Evolutionary conservation across 2,797 vertebrate species (phyloP).

Genomic region (Characodon lateralis): DNA sequence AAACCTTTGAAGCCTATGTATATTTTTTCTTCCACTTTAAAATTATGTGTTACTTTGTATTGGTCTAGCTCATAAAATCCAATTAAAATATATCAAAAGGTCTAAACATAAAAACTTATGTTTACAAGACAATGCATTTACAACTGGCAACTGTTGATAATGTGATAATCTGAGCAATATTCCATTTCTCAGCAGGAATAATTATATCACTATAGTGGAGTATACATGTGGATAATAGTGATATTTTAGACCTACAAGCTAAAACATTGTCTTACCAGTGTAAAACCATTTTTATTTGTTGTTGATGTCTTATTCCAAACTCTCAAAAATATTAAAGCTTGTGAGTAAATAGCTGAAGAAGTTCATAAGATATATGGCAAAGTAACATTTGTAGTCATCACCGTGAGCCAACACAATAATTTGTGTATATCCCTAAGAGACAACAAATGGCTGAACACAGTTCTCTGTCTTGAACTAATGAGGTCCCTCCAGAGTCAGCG

Average conservation of each 20-base stretch:
- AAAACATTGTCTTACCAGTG: neutral
- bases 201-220: neutral
- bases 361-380: conserved; percentile 9
- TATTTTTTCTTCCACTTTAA: no score
- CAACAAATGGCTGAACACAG: conserved; percentile 50
- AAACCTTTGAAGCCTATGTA: no score
- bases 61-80: no score
- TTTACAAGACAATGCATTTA: neutral
- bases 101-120: neutral
- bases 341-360: conserved; percentile 11
- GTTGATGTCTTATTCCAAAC: neutral
- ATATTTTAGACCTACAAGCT: neutral
- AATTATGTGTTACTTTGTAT: no score
- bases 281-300: neutral
- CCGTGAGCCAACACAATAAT: conserved; percentile 37
- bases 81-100: no score
- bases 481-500: conserved; percentile 71
- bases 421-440: conserved; percentile 54
- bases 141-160: neutral
- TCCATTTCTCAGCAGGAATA: neutral
- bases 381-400: conserved; percentile 39
- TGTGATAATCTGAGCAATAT: neutral
- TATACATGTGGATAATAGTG: neutral
- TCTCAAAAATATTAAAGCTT: neutral
- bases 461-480: conserved; percentile 71